phyloP scores from a whole-genome alignment of 1,140 invertebrate genomes.

The Drosophila pruinosa region DNA sequence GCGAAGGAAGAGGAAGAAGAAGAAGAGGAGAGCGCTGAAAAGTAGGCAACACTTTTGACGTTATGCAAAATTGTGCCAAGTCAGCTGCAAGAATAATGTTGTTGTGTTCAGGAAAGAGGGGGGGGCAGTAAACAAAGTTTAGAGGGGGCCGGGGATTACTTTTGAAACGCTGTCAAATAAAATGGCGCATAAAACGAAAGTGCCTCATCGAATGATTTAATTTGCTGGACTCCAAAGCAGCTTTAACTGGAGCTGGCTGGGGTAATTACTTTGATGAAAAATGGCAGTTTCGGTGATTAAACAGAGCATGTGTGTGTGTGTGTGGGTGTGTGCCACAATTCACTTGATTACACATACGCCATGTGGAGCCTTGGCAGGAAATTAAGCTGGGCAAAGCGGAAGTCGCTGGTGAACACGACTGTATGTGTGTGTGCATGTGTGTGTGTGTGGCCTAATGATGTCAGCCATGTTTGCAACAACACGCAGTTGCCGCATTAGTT shows the following conservation, averaged over 20 bases:
- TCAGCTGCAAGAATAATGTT: constrained; percentile 23
- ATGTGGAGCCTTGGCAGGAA: constrained; percentile 70
- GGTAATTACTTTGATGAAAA: constrained; percentile 80
- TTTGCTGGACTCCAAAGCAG: constrained; percentile 34
- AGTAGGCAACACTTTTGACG: constrained; percentile 55
- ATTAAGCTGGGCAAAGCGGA: constrained; percentile 76
- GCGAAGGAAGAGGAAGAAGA: background rate
- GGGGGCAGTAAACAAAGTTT: constrained; percentile 11
- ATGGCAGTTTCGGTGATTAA: constrained; percentile 79
- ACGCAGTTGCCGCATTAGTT: constrained; percentile 77
- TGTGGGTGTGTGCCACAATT: constrained; percentile 44
- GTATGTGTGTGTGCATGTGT: background rate
- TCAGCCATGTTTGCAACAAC: constrained; percentile 63
- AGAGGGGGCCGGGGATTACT: background rate
- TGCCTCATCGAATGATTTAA: constrained; percentile 79
- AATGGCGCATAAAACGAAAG: constrained; percentile 69
- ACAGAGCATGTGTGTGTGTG: constrained; percentile 26
- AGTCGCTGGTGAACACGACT: constrained; percentile 39
- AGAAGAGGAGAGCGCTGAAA: constrained; percentile 45
- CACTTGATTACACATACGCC: constrained; percentile 79
- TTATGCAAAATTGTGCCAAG: constrained; percentile 42
- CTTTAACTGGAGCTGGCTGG: constrained; percentile 30
- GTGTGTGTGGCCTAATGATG: constrained; percentile 65
- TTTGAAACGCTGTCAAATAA: constrained; percentile 61
- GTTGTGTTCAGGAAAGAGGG: too few relatives aligned